phyloP scores from a whole-genome alignment of 2,888 invertebrate genomes.

The Ornithoptera priamus region DNA sequence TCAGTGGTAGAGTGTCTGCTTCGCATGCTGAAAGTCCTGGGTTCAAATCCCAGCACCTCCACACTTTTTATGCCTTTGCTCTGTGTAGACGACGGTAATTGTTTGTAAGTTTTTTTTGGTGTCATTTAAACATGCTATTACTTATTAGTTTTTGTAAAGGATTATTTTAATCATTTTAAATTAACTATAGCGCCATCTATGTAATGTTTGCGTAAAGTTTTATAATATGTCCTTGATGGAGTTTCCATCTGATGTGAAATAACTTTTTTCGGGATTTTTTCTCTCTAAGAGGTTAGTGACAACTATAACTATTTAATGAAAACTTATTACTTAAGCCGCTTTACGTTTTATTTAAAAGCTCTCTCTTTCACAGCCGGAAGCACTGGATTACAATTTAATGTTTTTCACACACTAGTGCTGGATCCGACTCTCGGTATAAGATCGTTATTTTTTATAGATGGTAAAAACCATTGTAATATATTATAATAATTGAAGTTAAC shows the following conservation, averaged over 20 bases:
- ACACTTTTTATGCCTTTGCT: constrained; percentile 34
- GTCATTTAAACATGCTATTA: too few relatives aligned
- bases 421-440: not conserved
- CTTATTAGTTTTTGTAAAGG: too few relatives aligned
- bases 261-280: too few relatives aligned
- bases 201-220: too few relatives aligned
- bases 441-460: not conserved
- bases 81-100: too few relatives aligned
- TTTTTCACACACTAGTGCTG: not conserved
- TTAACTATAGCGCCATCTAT: too few relatives aligned
- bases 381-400: not conserved
- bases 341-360: not conserved
- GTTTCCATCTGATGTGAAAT: too few relatives aligned
- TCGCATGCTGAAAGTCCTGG: constrained; percentile 84
- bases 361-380: not conserved
- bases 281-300: too few relatives aligned
- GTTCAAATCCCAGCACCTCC: constrained; percentile 84
- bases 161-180: too few relatives aligned
- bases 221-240: too few relatives aligned
- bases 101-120: too few relatives aligned
- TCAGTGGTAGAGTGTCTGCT: constrained; percentile 83
- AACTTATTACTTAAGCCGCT: not conserved
- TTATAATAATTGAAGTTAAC: too few relatives aligned
- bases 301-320: not conserved
- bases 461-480: not conserved